These are phyloP conservation scores for Conomelus anceps DNA, from an alignment of 2,888 invertebrate genomes.

Conservation along the genomic window DNA sequence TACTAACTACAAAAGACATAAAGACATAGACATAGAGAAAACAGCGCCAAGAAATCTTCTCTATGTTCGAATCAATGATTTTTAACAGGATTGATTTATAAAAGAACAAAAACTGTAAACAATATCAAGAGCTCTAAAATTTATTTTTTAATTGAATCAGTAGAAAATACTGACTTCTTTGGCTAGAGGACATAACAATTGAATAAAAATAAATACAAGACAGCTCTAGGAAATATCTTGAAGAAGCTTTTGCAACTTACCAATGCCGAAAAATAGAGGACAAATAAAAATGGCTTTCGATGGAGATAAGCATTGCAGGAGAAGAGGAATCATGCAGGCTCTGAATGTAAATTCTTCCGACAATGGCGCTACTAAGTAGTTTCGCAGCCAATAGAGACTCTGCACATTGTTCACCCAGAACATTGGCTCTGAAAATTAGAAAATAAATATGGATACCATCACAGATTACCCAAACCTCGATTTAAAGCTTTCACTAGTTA, in stretches of 20 bases:
- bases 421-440: conserved; percentile 25
- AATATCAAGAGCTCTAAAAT: too few species aligned
- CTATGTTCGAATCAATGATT: too few species aligned
- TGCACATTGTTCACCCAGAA: conserved; percentile 30
- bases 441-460: not conserved
- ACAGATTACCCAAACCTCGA: not conserved
- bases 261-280: conserved; percentile 86
- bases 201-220: too few species aligned
- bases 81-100: too few species aligned
- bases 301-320: conserved; percentile 74
- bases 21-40: too few species aligned
- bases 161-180: too few species aligned
- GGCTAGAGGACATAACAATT: too few species aligned
- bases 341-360: conserved; percentile 95
- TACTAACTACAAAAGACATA: too few species aligned
- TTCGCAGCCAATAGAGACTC: conserved; percentile 67
- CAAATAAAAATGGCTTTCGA: conserved; percentile 71
- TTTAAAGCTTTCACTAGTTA: conserved; percentile 11
- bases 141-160: too few species aligned
- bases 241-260: conserved; percentile 45
- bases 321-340: conserved; percentile 87
- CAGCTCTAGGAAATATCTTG: not conserved
- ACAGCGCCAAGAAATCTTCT: too few species aligned
- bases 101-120: too few species aligned
- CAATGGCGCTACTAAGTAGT: conserved; percentile 83